phyloP scores from a whole-genome alignment of 1,140 invertebrate species.

The Maniola jurtina region DNA sequence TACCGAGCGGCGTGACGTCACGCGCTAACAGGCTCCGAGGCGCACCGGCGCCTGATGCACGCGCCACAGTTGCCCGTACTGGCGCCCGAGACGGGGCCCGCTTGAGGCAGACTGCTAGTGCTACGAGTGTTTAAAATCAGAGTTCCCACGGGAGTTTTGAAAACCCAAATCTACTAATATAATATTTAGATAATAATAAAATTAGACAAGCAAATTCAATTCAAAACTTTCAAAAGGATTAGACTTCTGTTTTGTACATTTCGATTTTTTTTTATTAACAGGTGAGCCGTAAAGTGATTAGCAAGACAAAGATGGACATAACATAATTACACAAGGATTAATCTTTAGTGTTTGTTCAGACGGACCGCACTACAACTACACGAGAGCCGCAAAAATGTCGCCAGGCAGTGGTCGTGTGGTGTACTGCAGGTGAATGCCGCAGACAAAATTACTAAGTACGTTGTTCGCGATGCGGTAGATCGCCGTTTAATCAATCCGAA shows the following conservation, averaged over 20 bases:
- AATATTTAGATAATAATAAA: too few species aligned
- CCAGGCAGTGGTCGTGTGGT: too few species aligned
- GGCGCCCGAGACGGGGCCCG: not conserved
- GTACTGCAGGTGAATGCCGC: too few species aligned
- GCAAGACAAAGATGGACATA: conserved; percentile 8
- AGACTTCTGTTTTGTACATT: not conserved
- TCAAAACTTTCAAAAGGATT: not conserved
- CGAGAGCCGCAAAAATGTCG: too few species aligned
- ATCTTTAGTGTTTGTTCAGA: not conserved
- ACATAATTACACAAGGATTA: not conserved
- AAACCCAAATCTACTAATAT: too few species aligned
- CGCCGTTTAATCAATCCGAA: too few species aligned
- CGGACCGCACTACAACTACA: too few species aligned
- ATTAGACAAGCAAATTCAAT: not conserved
- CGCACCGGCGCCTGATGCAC: conserved; percentile 61
- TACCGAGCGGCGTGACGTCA: not conserved
- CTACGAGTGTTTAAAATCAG: conserved; percentile 24
- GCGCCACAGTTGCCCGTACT: conserved; percentile 48
- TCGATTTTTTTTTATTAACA: not conserved
- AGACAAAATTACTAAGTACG: too few species aligned
- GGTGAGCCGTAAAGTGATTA: conserved; percentile 26
- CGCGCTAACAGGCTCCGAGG: conserved; percentile 69
- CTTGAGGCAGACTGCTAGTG: not conserved
- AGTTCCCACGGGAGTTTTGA: too few species aligned
- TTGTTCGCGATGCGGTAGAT: too few species aligned